Percentiles rank a stretch among this genome's conserved stretches.
Evolutionary conservation across 2,888 invertebrate species (phyloP).

Genomic region (Amiota communis): DNA sequence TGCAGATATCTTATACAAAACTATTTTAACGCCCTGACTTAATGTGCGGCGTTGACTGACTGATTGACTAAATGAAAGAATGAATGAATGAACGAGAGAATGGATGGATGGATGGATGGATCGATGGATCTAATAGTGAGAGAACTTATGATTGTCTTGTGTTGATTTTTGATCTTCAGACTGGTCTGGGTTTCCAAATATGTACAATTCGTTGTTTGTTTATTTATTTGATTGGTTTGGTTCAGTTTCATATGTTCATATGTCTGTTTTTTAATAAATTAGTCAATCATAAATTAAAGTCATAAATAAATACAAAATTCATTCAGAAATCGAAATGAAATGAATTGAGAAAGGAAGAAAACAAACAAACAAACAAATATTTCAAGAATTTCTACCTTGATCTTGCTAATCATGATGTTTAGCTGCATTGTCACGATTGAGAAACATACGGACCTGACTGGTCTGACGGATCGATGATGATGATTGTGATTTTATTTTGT

Average conservation of each 20-base stretch:
- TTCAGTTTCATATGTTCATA: too few relatives aligned
- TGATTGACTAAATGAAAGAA: slow-evolving; percentile 37
- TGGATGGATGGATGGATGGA: slow-evolving; percentile 38
- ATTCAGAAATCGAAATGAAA: slow-evolving; percentile 6
- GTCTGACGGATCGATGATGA: too few relatives aligned
- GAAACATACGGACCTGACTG: too few relatives aligned
- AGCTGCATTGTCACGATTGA: too few relatives aligned
- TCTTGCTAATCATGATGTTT: not conserved
- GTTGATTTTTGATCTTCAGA: not conserved
- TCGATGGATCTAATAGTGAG: slow-evolving; percentile 2
- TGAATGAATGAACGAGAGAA: not conserved
- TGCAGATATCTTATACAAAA: slow-evolving; percentile 47
- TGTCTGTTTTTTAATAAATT: slow-evolving; percentile 11
- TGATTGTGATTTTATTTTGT: too few relatives aligned
- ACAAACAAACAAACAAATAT: not conserved
- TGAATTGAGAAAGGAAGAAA: not conserved
- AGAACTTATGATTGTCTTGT: slow-evolving; percentile 1
- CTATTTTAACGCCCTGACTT: slow-evolving; percentile 49
- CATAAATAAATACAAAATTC: slow-evolving; percentile 20
- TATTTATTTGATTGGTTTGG: too few relatives aligned
- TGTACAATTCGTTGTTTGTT: not conserved
- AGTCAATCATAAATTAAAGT: slow-evolving; percentile 22
- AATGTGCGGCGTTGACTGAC: slow-evolving; percentile 26
- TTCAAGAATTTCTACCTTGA: slow-evolving; percentile 12
- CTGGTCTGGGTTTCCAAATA: not conserved